These are phyloP conservation scores for Tubulanus polymorphus DNA, from an alignment of 2,888 invertebrate genomes.

Conservation along the genomic window DNA sequence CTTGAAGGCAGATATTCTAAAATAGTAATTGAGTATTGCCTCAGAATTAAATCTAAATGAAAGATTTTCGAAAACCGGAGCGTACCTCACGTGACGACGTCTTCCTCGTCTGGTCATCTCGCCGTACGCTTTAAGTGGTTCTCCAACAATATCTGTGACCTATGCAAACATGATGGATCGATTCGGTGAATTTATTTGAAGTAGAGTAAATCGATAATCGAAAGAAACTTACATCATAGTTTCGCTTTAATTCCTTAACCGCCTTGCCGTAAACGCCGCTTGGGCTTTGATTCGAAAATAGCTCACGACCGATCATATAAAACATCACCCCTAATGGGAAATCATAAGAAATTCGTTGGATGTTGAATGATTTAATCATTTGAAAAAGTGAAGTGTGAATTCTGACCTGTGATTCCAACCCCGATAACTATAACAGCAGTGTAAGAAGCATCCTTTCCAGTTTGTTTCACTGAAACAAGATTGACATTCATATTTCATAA, in stretches of 20 bases:
- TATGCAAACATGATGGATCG: too few relatives aligned
- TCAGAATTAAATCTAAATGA: too few relatives aligned
- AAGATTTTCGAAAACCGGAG: too few relatives aligned
- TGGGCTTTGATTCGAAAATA: conserved; percentile 83
- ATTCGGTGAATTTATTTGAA: too few relatives aligned
- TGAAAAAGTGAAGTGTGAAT: too few relatives aligned
- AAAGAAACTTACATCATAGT: conserved; percentile 66
- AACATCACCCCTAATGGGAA: conserved; percentile 67
- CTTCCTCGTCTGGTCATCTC: conserved; percentile 80
- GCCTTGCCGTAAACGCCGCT: conserved; percentile 80
- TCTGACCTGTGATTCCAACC: conserved; percentile 68
- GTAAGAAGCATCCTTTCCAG: conserved; percentile 83
- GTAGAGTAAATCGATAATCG: too few relatives aligned
- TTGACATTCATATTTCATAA: not conserved
- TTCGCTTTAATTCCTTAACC: conserved; percentile 69
- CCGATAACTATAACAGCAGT: conserved; percentile 76
- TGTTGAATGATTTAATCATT: too few relatives aligned
- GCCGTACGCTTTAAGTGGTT: conserved; percentile 83
- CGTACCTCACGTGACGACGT: conserved; percentile 71
- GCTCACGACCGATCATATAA: conserved; percentile 77
- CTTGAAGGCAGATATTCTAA: too few relatives aligned
- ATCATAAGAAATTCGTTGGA: conserved; percentile 1
- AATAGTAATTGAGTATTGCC: too few relatives aligned
- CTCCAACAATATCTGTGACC: conserved; percentile 74
- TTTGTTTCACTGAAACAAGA: conserved; percentile 71